Evolutionary conservation across 2,113 vertebrate genomes (phyloP), one percentile per base, ranked within the genome.

Genomic region (Clarias magur): DNA sequence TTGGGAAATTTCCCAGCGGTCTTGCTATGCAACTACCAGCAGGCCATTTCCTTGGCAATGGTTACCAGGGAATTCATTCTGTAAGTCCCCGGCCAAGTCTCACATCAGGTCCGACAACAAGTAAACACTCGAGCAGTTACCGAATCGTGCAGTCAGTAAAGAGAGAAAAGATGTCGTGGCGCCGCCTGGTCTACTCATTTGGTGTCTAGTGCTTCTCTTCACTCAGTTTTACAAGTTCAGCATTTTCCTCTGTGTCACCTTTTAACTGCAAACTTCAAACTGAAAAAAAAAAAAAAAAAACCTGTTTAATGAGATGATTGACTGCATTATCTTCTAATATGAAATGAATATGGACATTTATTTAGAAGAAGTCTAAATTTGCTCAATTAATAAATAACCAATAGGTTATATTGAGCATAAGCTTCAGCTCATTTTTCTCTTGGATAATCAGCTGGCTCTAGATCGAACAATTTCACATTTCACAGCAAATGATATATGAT

Each of bases 31-130:
- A 76, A 76, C 81, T 86, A 86, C 79, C 87, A 82, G 76, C 89
- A 86, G 87, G 80, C 56, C 82, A 88, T 90, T 88, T 86, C 89
- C 89, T 88, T 88, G 89, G 89, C 30, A 83, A 90, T 84, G 87
- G 89, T 90, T 90, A 88, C 89, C 85, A 88, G 84, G 89, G 87
- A 88, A 70, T 83, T 83, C 38, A 48, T 83, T 82, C 75, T 75
- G 70, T 67, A 84, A 82, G 34, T 88, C 89, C 87, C 89, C 10
- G 81, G 87, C 85, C 89, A 90, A 84, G 81, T 85, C 88, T 88
- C 86, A 87, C 70, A 88, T 89, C 85, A 88, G 76, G 82, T 90
- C 87, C 56, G 65, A 82, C 79, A 90, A 82, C 89, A 88, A 86
- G 87, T 83, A 83, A 90, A 84, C 89, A 84, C 85, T 87, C 62